Base-by-base conservation (phyloP, 2,888 invertebrate species). In the Campoplex capitator region DNA sequence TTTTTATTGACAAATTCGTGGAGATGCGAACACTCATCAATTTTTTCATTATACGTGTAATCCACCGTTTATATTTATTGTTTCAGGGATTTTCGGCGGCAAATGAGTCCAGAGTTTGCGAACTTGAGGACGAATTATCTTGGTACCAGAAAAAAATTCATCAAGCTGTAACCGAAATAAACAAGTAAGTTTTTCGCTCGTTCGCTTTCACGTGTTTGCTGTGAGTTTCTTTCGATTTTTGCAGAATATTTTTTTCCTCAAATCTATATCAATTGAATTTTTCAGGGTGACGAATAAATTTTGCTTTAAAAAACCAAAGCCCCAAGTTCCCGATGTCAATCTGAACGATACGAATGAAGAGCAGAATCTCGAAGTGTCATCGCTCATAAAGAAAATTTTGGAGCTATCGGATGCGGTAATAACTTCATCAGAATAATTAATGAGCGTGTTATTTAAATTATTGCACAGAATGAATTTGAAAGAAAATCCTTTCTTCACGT, bases 11-110 rank as follows among this genome's bases (percentile, higher is more conserved):
- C 23, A 23, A 23, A 23, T 23, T 23, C 23, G 23, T 23, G 23
- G 23, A 23, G 23, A 23, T 23, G 23, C 23, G 23, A 23, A 23
- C 23, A 23, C 23, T 23, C 23, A 0, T 23, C 23, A 23, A 23
- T 23, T 23, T 23, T 23, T 23, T 23, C 23, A 23, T 23, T 23
- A 23, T 23, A 23, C 0, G 23, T 23, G 23, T 23, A 38, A 45
- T 7, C 3, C 3, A 18, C 35, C 2, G 16, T 56, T 32, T 38
- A 3, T 4, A 13, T 65, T 67, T 77, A 62, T 18, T 62, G 23
- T 89, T 88, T 42, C 83, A 92, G 91, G 91, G 91, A 51, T 91
- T 89, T 86, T 88, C 89, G 48, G n/a, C 74, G 16, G 70, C 83
- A 2, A 86, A 82, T 54, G 85, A 87, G 35, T 83, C 87, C 13